Base-by-base conservation (phyloP, 2,888 invertebrate species). In the Euzophera pinguis region DNA sequence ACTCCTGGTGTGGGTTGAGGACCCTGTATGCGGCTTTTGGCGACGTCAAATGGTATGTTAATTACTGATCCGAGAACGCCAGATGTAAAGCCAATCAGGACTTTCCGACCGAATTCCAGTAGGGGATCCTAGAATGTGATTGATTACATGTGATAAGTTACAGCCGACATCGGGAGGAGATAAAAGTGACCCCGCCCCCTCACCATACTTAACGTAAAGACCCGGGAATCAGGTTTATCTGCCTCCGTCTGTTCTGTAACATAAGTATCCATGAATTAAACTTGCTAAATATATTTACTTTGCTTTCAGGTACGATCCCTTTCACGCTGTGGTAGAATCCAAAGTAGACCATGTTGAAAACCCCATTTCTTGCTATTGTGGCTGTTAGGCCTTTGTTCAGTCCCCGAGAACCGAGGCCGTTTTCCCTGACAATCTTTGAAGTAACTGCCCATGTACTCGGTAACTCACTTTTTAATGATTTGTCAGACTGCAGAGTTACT, bases 41-140 rank as follows among this genome's bases (percentile, higher is more conserved):
- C 98, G 27, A 98, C 98, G 78, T 98, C 98, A 81, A 98, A 98
- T 5, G 98, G 98, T 84, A 98, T 98, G 81, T 98, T 98, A 45
- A 95, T 89, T 63, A 95, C 93, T 4, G 97, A 98, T 7, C 95
- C 98, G 34, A 98, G 78, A 0, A 95, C 95, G 1, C 98, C 98
- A 9, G 98, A 96, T 8, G 93, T 91, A 71, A 98, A 97, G 37
- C 98, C 98, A 63, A 98, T 95, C 0, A 92, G 86, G 37, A 97
- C 93, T 86, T 96, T 96, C 34, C 94, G 91, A 1, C 93, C 79
- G 67, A 97, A 95, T 73, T 96, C 96, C 47, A 92, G 69, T 7
- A 92, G 72, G 0, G 92, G 91, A 80, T 96, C 95, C 92, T 94
- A 14, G 9, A 86, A 82, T 43, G n/a, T 27, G 27, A 43, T 22